phyloP scores from a whole-genome alignment of 2,113 vertebrate species.

The Myrmecobius fasciatus region DNA sequence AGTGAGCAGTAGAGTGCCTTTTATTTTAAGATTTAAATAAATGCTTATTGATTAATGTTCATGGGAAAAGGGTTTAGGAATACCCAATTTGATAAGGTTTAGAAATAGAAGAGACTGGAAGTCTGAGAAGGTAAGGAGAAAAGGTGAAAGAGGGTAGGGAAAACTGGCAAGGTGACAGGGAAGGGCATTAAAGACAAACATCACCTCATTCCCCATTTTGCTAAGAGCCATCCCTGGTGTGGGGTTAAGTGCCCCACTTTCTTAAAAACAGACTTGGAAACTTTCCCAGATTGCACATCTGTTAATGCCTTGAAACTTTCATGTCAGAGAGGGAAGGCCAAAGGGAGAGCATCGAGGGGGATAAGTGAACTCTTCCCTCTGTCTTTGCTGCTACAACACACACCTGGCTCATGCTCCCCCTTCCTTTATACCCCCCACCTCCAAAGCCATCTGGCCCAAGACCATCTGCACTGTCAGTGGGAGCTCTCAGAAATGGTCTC shows the following conservation, averaged over 20 bases:
- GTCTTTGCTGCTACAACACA: not conserved
- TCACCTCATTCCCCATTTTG: not conserved
- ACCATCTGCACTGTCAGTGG: conserved; percentile 56
- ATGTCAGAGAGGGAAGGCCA: not conserved
- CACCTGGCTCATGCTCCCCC: conserved; percentile 35
- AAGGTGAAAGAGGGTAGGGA: not conserved
- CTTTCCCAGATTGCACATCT: conserved; percentile 72
- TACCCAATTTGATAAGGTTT: not conserved
- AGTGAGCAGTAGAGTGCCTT: not conserved
- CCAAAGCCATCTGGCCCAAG: conserved; percentile 54
- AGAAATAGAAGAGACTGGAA: not conserved
- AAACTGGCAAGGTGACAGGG: not conserved
- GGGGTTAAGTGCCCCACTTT: conserved; percentile 58
- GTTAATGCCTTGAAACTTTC: conserved; percentile 12
- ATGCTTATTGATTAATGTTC: not conserved
- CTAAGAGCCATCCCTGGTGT: conserved; percentile 21
- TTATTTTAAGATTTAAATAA: not conserved
- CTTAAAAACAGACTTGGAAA: conserved; percentile 46
- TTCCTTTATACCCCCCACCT: not conserved
- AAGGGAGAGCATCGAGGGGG: not conserved
- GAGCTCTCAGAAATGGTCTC: conserved; percentile 10
- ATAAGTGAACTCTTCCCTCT: conserved; percentile 38
- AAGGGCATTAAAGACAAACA: not conserved
- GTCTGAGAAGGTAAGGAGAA: not conserved
- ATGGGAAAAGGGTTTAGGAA: not conserved